Evolutionary conservation across 2,888 invertebrate species (phyloP).

Genomic region (Eumacrocentrus americanus): DNA sequence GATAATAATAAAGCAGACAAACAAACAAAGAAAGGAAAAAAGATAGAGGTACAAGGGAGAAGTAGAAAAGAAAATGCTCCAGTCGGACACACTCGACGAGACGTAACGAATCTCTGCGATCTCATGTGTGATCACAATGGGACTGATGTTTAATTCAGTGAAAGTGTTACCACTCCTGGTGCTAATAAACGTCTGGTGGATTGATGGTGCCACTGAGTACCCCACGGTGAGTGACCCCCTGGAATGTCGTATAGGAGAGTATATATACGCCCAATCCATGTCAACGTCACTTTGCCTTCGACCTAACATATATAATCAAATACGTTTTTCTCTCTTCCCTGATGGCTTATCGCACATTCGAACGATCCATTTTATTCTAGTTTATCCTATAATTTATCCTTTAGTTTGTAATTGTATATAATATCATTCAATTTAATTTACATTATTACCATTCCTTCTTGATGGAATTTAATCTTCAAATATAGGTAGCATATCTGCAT

Average conservation of each 20-base stretch:
- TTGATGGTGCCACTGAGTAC: slow-evolving; percentile 38
- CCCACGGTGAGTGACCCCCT: slow-evolving; percentile 48
- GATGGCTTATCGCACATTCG: not conserved
- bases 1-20: not conserved
- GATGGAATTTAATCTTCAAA: no score
- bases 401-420: not conserved
- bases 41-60: not conserved
- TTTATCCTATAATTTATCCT: no score
- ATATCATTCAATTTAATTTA: not conserved
- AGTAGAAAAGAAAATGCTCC: not conserved
- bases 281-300: slow-evolving; percentile 9
- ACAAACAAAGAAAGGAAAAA: not conserved
- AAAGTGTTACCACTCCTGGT: slow-evolving; percentile 46
- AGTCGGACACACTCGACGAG: not conserved
- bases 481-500: no score
- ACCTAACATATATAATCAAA: not conserved
- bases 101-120: slow-evolving; percentile 4
- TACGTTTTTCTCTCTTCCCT: not conserved
- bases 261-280: slow-evolving; percentile 23
- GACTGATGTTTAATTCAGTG: slow-evolving; percentile 41
- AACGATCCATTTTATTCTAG: no score
- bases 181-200: slow-evolving; percentile 34
- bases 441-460: no score
- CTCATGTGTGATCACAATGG: slow-evolving; percentile 40
- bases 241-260: slow-evolving; percentile 34